These are phyloP conservation scores for Catonia carolina DNA, from an alignment of 2,888 invertebrate species.

Conservation along the genomic window DNA sequence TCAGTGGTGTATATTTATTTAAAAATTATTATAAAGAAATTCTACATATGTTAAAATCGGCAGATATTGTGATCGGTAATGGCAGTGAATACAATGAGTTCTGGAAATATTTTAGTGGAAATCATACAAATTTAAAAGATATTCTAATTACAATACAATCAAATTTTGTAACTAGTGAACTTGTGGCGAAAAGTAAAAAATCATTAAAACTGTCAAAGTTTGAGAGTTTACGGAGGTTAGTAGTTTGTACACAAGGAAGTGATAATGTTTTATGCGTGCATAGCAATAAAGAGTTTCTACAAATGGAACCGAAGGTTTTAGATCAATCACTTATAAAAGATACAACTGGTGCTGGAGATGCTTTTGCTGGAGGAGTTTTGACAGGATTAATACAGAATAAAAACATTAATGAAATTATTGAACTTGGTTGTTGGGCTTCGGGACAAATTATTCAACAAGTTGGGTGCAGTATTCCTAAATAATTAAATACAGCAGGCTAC, in stretches of 20 bases:
- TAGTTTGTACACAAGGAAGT: conserved; percentile 50
- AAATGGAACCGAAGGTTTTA: conserved; percentile 43
- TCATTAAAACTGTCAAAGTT: no score
- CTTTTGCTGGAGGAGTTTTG: conserved; percentile 43
- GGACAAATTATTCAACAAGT: conserved; percentile 19
- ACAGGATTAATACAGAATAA: conserved; percentile 49
- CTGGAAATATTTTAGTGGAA: conserved; percentile 31
- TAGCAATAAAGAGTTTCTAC: conserved; percentile 31
- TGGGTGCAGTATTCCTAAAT: conserved; percentile 11
- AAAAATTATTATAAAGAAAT: conserved; percentile 42
- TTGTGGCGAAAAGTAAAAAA: neutral
- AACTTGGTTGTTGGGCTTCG: conserved; percentile 32
- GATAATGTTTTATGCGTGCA: conserved; percentile 48
- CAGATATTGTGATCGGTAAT: conserved; percentile 53
- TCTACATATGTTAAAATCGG: conserved; percentile 43
- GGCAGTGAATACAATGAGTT: conserved; percentile 48
- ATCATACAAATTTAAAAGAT: neutral
- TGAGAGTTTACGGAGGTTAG: no score
- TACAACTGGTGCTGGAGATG: conserved; percentile 55
- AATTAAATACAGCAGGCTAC: no score
- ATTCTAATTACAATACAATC: neutral
- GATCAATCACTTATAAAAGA: conserved; percentile 45
- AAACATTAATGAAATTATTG: conserved; percentile 43
- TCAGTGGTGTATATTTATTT: conserved; percentile 51
- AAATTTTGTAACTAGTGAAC: neutral